Base-by-base conservation (phyloP, 1,140 invertebrate genomes). In the Leptinotarsa texana region DNA sequence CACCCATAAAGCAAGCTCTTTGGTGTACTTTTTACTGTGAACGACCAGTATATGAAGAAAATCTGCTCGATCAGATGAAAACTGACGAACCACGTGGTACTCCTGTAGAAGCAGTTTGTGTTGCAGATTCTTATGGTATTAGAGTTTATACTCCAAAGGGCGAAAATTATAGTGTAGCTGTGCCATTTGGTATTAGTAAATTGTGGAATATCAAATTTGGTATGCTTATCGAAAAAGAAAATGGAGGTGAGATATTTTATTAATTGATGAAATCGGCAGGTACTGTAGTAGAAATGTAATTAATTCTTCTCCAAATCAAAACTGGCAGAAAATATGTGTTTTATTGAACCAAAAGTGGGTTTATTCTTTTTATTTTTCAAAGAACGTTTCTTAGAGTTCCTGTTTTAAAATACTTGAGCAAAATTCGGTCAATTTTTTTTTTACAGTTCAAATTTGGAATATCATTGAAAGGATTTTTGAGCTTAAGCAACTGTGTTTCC, bases 111-210 rank as follows among this genome's bases (percentile, higher is more conserved):
- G 86, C 93, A 63, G 89, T 97, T 79, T 92, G 94, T 84, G 84
- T 96, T 62, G 86, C 95, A 68, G 92, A 97, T 86, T 89, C 89
- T 63, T 91, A 91, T 77, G 92, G 92, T 78, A 86, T 97, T 73
- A 92, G 89, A 83, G 92, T 95, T 13, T 96, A 93, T 80, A 91
- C 93, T 4, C 89, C 90, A 66, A 89, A 92, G 80, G 95, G 95
- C 13, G 90, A 95, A 86, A 93, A 96, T 84, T 97, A 92, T 82
- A 88, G 93, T 27, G 90, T 93, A 13, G 91, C 92, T 80, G 88
- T 97, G 69, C 95, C 95, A 71, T 97, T 97, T 87, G 92, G 94
- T 87, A 93, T 96, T 78, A 89, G 87, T 79, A 88, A 88, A 79
- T 88, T 94, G 1, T 95, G 94, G 93, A 87, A 90, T 21, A 94